Percentiles rank a stretch among this genome's conserved stretches.
Conservation (phyloP, 2,797 vertebrate species). For the Atherinosoma microstoma region DNA sequence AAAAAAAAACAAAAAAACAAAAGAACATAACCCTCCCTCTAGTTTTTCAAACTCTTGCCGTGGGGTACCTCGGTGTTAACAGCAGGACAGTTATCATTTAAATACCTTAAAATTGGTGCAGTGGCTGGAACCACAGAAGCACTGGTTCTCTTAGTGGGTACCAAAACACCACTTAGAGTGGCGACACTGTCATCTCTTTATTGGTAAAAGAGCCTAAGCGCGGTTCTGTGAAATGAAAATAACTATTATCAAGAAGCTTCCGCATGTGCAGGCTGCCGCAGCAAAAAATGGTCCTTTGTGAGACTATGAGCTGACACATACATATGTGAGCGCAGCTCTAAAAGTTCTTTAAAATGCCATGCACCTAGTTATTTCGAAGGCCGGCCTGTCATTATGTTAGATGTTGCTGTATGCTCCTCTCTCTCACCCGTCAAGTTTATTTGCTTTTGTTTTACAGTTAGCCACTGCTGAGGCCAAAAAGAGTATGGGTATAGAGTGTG, state of each 20-base stretch:
- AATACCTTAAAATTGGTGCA: slow-evolving; percentile 38
- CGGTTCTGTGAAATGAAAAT: slow-evolving; percentile 72
- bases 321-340: slow-evolving; percentile 63
- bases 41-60: slow-evolving; percentile 30
- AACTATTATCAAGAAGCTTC: slow-evolving; percentile 75
- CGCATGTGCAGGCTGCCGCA: slow-evolving; percentile 60
- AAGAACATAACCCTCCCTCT: not conserved
- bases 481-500: slow-evolving; percentile 8
- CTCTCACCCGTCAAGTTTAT: slow-evolving; percentile 41
- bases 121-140: slow-evolving; percentile 50
- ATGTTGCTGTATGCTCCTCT: slow-evolving; percentile 54
- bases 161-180: slow-evolving; percentile 75
- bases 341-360: slow-evolving; percentile 69
- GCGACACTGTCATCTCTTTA: slow-evolving; percentile 73
- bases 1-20: not conserved
- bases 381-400: slow-evolving; percentile 72
- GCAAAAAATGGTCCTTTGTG: slow-evolving; percentile 64
- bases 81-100: slow-evolving; percentile 23
- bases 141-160: slow-evolving; percentile 62
- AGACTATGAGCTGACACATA: slow-evolving; percentile 65
- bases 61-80: slow-evolving; percentile 25
- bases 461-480: slow-evolving; percentile 34
- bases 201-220: slow-evolving; percentile 63
- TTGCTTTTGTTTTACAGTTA: slow-evolving; percentile 65
- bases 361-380: slow-evolving; percentile 71